Evolutionary conservation across 2,797 vertebrate species (phyloP), one percentile per base, ranked within the genome.

Genomic region (Mus minutoides): DNA sequence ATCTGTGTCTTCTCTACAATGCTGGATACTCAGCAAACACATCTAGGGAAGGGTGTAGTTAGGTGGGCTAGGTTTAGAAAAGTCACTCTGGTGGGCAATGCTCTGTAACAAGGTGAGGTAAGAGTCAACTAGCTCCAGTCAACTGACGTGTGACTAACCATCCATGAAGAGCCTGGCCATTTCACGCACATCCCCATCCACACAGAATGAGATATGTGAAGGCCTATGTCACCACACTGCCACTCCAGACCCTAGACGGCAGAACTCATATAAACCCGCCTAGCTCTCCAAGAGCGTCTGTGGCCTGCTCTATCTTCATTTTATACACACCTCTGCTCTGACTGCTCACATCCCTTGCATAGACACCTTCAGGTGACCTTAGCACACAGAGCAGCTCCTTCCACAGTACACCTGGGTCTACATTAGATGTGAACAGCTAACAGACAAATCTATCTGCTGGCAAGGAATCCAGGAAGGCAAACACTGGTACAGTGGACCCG

Each of bases 211-310:
- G 88, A 49, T 46, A 26, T 8, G 86, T 22, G 10, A 96, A 90
- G 96, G 58, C 29, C 62, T 80, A 77, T 84, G 76, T 43, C 17
- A 40, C 24, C 8, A 2, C 62, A 88, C 91, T 0, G 13, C 46
- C 73, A 95, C 0, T 29, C 40, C 71, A 90, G 49, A 88, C n/a
- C 80, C 94, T 83, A 24, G 80, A 85, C 21, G 88, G 93, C 3
- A 22, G 88, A 75, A 80, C 40, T 87, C 92, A 91, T 62, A 92
- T 87, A 94, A 92, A 90, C 52, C 82, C 40, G 0, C 31, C 58
- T 40, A 13, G 43, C 58, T 91, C 71, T 92, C 87, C 71, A 69
- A 77, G 79, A 62, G 92, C 0, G 4, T 37, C 85, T 40, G 29
- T 2, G 34, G 19, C 73, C 82, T 0, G 26, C 88, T 49, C 49